Base-by-base conservation (phyloP, 2,797 vertebrate genomes). In the Premnoplex brunnescens region DNA sequence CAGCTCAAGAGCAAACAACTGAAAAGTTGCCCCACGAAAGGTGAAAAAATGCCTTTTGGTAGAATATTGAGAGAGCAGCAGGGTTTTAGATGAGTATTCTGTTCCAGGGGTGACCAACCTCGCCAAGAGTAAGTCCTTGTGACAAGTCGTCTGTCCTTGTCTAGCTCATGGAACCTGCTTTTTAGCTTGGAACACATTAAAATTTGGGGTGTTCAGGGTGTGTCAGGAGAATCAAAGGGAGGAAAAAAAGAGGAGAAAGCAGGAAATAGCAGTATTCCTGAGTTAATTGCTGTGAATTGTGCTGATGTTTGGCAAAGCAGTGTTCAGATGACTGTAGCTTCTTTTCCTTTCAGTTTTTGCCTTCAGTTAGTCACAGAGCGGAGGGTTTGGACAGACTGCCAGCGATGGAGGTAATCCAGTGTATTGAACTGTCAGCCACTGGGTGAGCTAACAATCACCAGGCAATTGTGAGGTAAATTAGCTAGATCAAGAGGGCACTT, bases 401-500 rank as follows among this genome's bases (percentile, higher is more conserved):
- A 34, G 48, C 8, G 74, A 55, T 15, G 46, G 77, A 78, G 59
- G 86, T 91, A 76, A 87, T 52, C 36, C 12, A 6, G 21, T 49
- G 9, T 55, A 71, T 77, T 79, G 87, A 85, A 71, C 89, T 73
- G 49, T 54, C 48, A 56, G 72, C 78, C 32, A 20, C 82, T 55
- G 85, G 78, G 85, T 81, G 48, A 80, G 72, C 89, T 76, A 71
- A 73, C 74, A 66, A 69, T 82, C 81, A n/a, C 44, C 9, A 2
- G 8, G 56, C 72, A 79, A 52, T 85, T 68, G 83, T 12, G 54
- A 86, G 67, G 75, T 51, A 79, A 89, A 94, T 94, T 87, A 90
- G 44, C 37, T 83, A 74, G 78, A 95, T 89, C 91, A 87, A 92
- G 68, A 83, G 85, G 87, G 81, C 75, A 62, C 75, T 85, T 94